Base-by-base conservation (phyloP, 1,140 invertebrate species). In the Lepidostoma basale region DNA sequence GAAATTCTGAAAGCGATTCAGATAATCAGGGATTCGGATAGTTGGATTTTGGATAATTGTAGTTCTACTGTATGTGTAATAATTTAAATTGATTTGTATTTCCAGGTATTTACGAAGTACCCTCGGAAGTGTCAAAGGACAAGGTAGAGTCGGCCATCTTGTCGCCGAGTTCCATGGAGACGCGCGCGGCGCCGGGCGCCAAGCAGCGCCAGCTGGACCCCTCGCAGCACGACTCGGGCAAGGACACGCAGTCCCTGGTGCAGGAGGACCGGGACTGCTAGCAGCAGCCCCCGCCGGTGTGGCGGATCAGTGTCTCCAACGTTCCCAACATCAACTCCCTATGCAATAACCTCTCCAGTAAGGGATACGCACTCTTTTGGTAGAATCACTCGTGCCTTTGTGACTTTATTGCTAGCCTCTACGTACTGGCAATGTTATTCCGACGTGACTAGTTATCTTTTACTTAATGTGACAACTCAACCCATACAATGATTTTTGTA, bases 241-340 rank as follows among this genome's bases (percentile, higher is more conserved):
- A 93, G 81, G 95, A 96, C 79, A 97, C 94, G 1, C 91, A 93
- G 77, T 89, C 92, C 76, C 85, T 97, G 64, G 94, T 96, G 52
- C 90, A 92, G 77, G 94, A 96, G 83, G 94, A 95, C 80, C 78
- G 80, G 69, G 74, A 77, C 73, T 81, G 79, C 79, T 79, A 80
- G 79, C 78, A 69, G 59, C 47, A 63, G 40, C 58, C 49, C 59
- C 23, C 42, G 54, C 54, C 73, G 14, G 56, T 73, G 22, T 73
- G 70, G 70, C 62, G 70, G 25, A 69, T 73, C 39, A 69, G 70
- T 40, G 67, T 73, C 30, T 73, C 70, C n/a, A 73, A 69, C 33
- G 67, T 69, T 20, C 70, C 70, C 52, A 69, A 73, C 36, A 60
- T 67, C n/a, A 67, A 63, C 36, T 63, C 69, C 2, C 42, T 72